These are phyloP conservation scores for Mimachlamys varia DNA, from an alignment of 2,888 invertebrate species.

Conservation along the genomic window DNA sequence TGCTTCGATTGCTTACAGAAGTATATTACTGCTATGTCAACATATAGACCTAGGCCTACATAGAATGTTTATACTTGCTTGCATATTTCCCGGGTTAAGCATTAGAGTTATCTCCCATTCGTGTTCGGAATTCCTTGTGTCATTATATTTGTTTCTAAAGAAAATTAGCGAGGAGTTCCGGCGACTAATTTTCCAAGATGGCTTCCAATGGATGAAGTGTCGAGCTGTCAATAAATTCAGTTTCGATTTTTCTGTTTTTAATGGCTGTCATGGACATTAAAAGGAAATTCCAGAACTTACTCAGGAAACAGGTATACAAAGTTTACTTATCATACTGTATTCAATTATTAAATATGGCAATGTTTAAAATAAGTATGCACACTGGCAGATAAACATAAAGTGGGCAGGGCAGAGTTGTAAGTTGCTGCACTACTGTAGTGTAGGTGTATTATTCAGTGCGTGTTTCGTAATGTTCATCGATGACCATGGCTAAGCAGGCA, in stretches of 20 bases:
- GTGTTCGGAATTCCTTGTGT: background rate
- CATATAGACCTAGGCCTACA: no score
- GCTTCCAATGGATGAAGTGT: slow-evolving; percentile 32
- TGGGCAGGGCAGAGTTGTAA: slow-evolving; percentile 17
- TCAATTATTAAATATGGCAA: background rate
- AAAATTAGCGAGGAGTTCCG: background rate
- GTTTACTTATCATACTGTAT: background rate
- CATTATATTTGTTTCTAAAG: background rate
- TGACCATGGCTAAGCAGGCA: no score
- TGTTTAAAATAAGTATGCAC: background rate
- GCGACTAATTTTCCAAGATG: background rate
- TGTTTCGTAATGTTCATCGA: no score
- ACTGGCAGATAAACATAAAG: background rate
- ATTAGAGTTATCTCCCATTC: slow-evolving; percentile 41
- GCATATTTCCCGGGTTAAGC: slow-evolving; percentile 43
- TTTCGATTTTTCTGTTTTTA: background rate
- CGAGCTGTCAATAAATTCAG: slow-evolving; percentile 20
- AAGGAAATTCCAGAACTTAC: slow-evolving; percentile 53
- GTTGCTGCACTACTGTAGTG: background rate
- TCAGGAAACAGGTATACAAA: slow-evolving; percentile 53
- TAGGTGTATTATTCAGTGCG: background rate
- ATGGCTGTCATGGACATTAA: slow-evolving; percentile 50
- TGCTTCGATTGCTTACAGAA: background rate
- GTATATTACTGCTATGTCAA: background rate
- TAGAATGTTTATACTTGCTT: slow-evolving; percentile 34